These are phyloP conservation scores for Aegotheles bennettii DNA, from an alignment of 2,113 vertebrate species.

Conservation along the genomic window DNA sequence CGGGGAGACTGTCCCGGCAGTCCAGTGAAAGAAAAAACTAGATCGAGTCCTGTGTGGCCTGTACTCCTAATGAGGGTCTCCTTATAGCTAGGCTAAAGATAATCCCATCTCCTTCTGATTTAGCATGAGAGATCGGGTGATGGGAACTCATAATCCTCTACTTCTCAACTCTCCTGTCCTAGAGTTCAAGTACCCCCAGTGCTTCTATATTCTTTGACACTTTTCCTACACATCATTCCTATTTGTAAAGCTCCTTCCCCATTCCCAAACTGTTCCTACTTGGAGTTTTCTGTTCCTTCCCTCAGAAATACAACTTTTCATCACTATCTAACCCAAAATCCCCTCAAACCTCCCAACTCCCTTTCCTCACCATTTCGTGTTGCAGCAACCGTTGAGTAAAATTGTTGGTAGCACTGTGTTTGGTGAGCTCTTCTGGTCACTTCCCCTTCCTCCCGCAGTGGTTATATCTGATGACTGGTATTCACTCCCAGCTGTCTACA, in stretches of 20 bases:
- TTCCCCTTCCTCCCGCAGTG: neutral
- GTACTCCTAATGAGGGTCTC: slow-evolving; percentile 8
- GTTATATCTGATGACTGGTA: neutral
- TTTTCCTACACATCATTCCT: neutral
- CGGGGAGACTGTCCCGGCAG: neutral
- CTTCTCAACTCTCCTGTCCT: slow-evolving; percentile 17
- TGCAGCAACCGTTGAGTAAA: neutral
- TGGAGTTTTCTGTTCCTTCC: neutral
- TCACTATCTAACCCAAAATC: neutral
- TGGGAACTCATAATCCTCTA: neutral
- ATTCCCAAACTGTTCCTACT: neutral
- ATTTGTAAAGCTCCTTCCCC: neutral
- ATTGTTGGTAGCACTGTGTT: neutral
- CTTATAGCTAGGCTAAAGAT: neutral
- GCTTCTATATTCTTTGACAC: neutral
- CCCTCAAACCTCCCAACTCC: neutral
- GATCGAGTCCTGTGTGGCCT: neutral
- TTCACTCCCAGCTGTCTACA: neutral
- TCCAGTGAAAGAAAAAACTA: neutral
- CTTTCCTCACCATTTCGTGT: neutral
- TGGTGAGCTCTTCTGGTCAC: neutral
- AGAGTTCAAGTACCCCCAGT: slow-evolving; percentile 23
- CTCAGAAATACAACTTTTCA: neutral
- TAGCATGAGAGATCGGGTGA: neutral
- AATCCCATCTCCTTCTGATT: slow-evolving; percentile 1